Base-by-base conservation (phyloP, 2,888 invertebrate genomes). In the Drosophila neonasuta region DNA sequence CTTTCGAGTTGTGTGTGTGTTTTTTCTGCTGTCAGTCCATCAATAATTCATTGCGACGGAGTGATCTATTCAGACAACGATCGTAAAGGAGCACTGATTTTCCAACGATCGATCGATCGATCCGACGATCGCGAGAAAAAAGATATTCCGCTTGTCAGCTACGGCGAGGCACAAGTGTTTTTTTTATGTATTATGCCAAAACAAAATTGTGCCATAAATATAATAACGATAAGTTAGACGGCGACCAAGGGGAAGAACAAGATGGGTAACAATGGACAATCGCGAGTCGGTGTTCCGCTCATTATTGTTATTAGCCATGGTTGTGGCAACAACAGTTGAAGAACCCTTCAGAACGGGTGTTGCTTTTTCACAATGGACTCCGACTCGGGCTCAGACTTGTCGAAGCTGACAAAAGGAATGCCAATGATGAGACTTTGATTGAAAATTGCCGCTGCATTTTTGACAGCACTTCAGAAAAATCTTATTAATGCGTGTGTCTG, bases 371-470 rank as follows among this genome's bases (percentile, higher is more conserved):
- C 80, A 72, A 85, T 67, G 65, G 24, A 24, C 13, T 45, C n/a
- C 32, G 51, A 30, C 41, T 11, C 29, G 39, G 45, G 13, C 45
- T 29, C 24, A 24, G 51, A 30, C 45, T 11, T 17, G 39, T 13
- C 50, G 49, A 34, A 77, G 60, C 74, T 73, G 77, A 68, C 69
- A 73, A 76, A 60, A 58, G 63, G 65, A 76, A 72, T 77, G 72
- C 71, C 55, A 34, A 61, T 60, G 62, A 49, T 56, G 71, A 44
- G 61, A 54, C 64, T 85, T 80, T 88, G 89, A 89, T 89, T 88
- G 88, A 89, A 88, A 87, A 83, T 87, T 80, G 88, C 89, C 88
- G 85, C 85, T 77, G 84, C 75, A 71, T 71, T 78, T 80, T 86
- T 88, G 86, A 86, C 86, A 84, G 72, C 77, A 70, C 74, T 60